Evolutionary conservation across 2,888 invertebrate species (phyloP).

Genomic region (Oxytorus armatus): DNA sequence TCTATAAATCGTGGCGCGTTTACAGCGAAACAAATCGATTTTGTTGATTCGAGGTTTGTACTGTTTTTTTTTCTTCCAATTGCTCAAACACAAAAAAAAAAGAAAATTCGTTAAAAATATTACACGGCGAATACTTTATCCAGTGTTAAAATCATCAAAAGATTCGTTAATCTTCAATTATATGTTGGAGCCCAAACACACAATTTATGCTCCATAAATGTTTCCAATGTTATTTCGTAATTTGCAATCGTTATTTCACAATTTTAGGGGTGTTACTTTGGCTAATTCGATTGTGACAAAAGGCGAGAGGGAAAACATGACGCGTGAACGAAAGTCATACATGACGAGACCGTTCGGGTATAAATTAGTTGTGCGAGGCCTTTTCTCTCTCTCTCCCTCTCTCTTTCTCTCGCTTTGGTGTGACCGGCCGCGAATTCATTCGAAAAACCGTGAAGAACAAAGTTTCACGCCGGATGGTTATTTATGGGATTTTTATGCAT

Average conservation of each 20-base stretch:
- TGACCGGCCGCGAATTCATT: conserved; percentile 21
- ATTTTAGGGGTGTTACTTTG: conserved; percentile 6
- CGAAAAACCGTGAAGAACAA: conserved; percentile 56
- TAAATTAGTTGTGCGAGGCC: conserved; percentile 57
- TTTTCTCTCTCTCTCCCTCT: conserved; percentile 11
- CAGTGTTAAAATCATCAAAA: too few species aligned
- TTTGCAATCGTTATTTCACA: conserved; percentile 1
- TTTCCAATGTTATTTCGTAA: background rate
- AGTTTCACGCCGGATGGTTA: conserved; percentile 71
- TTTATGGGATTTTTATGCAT: conserved; percentile 82
- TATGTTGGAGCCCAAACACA: background rate
- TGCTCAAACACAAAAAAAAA: background rate
- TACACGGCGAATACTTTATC: too few species aligned
- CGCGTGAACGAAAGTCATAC: conserved; percentile 29
- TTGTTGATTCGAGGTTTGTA: conserved; percentile 3
- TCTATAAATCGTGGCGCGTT: conserved; percentile 1
- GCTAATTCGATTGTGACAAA: conserved; percentile 51
- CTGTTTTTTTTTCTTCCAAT: background rate
- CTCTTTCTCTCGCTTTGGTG: too few species aligned
- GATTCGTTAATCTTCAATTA: too few species aligned
- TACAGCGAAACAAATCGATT: conserved; percentile 12
- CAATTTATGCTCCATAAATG: background rate
- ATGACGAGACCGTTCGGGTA: conserved; percentile 24
- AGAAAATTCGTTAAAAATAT: too few species aligned
- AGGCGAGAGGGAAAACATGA: conserved; percentile 55